Percentiles rank a stretch among this genome's conserved stretches.
Conservation (phyloP, 2,797 vertebrate species). For the Setipinna tenuifilis region DNA sequence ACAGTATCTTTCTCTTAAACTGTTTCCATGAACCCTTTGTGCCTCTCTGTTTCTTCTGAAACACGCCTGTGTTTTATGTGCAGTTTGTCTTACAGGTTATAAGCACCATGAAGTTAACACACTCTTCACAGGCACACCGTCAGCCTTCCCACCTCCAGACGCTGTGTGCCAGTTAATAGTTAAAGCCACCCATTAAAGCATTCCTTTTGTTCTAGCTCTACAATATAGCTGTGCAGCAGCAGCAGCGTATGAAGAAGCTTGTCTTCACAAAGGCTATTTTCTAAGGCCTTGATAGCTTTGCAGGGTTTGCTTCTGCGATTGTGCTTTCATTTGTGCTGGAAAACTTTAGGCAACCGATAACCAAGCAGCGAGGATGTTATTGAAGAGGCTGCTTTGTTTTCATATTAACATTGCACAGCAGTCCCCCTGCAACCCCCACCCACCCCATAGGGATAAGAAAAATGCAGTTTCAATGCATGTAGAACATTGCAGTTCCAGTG, state of each 20-base stretch:
- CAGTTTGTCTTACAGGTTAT: background rate
- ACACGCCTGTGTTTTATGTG: background rate
- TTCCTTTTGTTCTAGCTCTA: background rate
- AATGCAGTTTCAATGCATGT: too few relatives aligned
- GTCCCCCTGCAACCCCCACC: too few relatives aligned
- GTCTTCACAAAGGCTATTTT: background rate
- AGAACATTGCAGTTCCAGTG: background rate
- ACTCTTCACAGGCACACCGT: background rate
- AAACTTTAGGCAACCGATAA: background rate
- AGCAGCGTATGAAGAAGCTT: background rate
- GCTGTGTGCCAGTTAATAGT: background rate
- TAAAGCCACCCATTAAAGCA: background rate
- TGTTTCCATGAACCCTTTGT: background rate
- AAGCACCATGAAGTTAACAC: background rate
- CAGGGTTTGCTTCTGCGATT: background rate
- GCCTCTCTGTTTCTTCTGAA: background rate
- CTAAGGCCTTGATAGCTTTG: background rate
- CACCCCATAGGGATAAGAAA: too few relatives aligned
- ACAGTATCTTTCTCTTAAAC: background rate
- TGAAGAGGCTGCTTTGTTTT: slow-evolving; percentile 5
- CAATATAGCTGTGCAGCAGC: background rate
- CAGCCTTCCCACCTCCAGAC: background rate
- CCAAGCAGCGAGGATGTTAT: background rate
- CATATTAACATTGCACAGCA: background rate
- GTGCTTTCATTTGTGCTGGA: background rate